Conservation (phyloP, 1,140 invertebrate genomes). For the Solenopsis invicta region DNA sequence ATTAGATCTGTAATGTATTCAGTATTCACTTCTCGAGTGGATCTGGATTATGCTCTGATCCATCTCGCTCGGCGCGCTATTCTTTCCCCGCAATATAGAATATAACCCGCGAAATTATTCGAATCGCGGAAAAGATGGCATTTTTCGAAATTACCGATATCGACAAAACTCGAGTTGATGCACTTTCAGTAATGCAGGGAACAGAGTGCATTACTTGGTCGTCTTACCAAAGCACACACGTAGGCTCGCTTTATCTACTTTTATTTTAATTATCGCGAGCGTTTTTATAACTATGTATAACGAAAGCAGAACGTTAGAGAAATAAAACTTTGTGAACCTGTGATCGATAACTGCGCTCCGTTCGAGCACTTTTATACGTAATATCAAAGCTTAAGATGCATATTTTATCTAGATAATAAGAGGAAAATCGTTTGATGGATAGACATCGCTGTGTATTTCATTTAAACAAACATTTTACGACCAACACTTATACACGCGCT, state of each 20-base stretch:
- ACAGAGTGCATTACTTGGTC: not conserved
- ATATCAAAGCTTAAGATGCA: not conserved
- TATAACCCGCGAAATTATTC: conserved; percentile 23
- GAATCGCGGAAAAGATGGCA: conserved; percentile 1
- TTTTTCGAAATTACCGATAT: not conserved
- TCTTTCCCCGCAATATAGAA: not conserved
- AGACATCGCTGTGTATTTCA: not conserved
- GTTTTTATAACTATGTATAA: conserved; percentile 14
- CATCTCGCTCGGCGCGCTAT: conserved; percentile 16
- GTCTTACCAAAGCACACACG: not conserved
- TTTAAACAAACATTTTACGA: conserved; percentile 21
- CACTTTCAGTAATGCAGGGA: conserved; percentile 7
- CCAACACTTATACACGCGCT: conserved; percentile 33
- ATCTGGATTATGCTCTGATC: conserved; percentile 64
- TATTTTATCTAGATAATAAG: conserved; percentile 1
- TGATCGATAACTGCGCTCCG: not conserved
- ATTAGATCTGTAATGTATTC: conserved; percentile 75
- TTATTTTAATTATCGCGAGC: conserved; percentile 39
- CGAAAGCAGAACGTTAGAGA: conserved; percentile 7
- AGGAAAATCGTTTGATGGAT: not conserved
- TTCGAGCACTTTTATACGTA: not conserved
- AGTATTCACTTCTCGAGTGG: conserved; percentile 66
- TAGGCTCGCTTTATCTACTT: not conserved
- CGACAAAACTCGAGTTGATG: not conserved
- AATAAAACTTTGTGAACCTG: conserved; percentile 4